These are phyloP conservation scores for Watsonalla binaria DNA, from an alignment of 2,888 invertebrate genomes.

Conservation along the genomic window DNA sequence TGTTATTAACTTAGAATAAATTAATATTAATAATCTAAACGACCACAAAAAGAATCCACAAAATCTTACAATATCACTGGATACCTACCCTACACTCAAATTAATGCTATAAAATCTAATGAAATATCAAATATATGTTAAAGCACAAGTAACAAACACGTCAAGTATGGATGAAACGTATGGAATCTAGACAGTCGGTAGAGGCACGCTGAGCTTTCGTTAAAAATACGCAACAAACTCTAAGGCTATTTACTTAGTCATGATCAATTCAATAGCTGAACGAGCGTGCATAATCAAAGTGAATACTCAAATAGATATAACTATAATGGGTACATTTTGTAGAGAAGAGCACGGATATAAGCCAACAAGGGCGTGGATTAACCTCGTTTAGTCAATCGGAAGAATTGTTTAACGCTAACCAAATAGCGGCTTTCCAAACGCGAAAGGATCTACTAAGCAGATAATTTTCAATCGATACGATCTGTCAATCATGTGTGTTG, in stretches of 20 bases:
- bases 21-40: no score
- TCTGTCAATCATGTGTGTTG: constrained; percentile 64
- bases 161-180: no score
- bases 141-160: no score
- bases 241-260: constrained; percentile 6
- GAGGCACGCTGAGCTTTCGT: no score
- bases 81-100: no score
- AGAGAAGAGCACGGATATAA: constrained; percentile 46
- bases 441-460: constrained; percentile 71
- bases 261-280: constrained; percentile 35
- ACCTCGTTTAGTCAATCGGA: constrained; percentile 64
- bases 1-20: no score
- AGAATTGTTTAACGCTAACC: constrained; percentile 76
- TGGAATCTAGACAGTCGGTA: no score
- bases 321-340: constrained; percentile 24
- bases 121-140: no score
- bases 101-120: no score
- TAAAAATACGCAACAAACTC: constrained; percentile 36
- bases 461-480: constrained; percentile 66
- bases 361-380: constrained; percentile 60
- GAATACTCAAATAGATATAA: constrained; percentile 61
- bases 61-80: no score
- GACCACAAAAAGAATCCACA: no score
- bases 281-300: constrained; percentile 61
- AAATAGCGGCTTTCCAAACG: constrained; percentile 65